These are phyloP conservation scores for Athetis lepigone DNA, from an alignment of 2,888 invertebrate species.

Conservation along the genomic window DNA sequence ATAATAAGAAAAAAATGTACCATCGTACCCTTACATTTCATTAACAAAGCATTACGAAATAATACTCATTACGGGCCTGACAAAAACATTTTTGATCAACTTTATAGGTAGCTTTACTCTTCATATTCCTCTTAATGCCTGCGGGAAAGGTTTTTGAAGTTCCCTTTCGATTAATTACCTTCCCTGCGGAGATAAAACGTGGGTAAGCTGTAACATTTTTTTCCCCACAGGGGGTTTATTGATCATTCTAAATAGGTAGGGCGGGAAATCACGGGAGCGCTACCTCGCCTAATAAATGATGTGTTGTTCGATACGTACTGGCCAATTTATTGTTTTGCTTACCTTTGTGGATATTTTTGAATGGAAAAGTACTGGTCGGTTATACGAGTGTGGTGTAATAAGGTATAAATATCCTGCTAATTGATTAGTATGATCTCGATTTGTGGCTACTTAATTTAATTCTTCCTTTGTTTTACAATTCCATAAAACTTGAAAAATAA, in stretches of 20 bases:
- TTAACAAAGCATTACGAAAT: constrained; percentile 38
- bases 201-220: constrained; percentile 74
- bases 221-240: constrained; percentile 72
- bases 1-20: background rate
- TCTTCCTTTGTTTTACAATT: too few species aligned
- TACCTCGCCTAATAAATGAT: constrained; percentile 54
- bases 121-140: constrained; percentile 69
- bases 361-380: background rate
- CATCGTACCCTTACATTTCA: constrained; percentile 9
- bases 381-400: background rate
- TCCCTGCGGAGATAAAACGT: constrained; percentile 71
- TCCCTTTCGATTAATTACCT: constrained; percentile 79
- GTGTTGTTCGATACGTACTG: constrained; percentile 53
- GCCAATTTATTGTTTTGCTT: constrained; percentile 51
- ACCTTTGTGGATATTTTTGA: constrained; percentile 24
- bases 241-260: constrained; percentile 70
- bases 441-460: too few species aligned
- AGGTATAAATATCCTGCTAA: background rate
- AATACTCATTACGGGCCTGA: constrained; percentile 50
- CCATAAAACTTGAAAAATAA: constrained; percentile 7
- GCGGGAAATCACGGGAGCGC: constrained; percentile 65
- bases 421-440: too few species aligned
- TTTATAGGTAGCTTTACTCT: constrained; percentile 62
- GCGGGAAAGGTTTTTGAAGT: constrained; percentile 75
- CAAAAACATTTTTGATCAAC: constrained; percentile 52